Conservation (phyloP, 1,140 invertebrate genomes). For the Camponotus vicinus region DNA sequence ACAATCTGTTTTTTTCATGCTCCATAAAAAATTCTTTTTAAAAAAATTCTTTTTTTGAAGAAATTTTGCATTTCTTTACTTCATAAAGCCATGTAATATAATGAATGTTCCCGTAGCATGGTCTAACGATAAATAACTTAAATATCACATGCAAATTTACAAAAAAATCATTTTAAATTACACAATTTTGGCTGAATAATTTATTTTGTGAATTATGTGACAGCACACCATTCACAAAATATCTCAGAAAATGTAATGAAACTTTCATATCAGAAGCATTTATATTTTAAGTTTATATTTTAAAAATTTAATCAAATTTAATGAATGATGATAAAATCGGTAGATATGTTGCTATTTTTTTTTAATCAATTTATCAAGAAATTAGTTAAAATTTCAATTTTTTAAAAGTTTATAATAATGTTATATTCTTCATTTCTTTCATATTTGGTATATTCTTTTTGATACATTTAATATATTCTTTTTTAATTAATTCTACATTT, state of each 20-base stretch:
- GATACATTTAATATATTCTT: background rate
- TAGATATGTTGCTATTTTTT: too few relatives aligned
- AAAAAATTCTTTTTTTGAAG: background rate
- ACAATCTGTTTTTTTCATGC: background rate
- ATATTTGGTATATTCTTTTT: background rate
- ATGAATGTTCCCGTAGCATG: background rate
- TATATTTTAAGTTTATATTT: background rate
- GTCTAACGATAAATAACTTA: background rate
- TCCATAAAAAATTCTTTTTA: background rate
- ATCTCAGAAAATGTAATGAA: background rate
- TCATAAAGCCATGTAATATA: background rate
- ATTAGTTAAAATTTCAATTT: background rate
- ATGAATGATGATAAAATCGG: too few relatives aligned
- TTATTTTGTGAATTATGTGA: background rate
- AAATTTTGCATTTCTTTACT: slow-evolving; percentile 18
- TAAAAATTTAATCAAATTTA: background rate
- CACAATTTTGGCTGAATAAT: slow-evolving; percentile 4
- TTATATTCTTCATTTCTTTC: background rate
- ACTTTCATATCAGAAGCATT: background rate
- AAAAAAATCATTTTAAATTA: slow-evolving; percentile 13
- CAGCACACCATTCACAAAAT: background rate
- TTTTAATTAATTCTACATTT: background rate
- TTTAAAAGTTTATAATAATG: background rate
- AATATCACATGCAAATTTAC: background rate
- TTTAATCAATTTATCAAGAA: background rate